phyloP scores from a whole-genome alignment of 2,113 vertebrate genomes.

The Asarcornis scutulata region DNA sequence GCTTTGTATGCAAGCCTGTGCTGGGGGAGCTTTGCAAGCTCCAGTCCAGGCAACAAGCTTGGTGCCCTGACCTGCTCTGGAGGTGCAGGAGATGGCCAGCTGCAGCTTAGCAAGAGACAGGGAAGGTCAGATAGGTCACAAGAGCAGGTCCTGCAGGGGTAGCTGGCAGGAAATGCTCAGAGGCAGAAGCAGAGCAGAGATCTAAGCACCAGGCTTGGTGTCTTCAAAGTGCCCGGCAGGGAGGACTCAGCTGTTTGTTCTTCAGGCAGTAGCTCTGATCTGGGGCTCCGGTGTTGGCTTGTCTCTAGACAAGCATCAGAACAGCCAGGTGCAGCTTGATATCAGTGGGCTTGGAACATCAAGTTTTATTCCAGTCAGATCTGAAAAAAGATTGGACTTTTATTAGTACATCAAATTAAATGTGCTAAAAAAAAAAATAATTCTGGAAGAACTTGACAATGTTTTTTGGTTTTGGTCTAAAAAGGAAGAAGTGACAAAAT shows the following conservation, averaged over 20 bases:
- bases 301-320: neutral
- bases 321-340: neutral
- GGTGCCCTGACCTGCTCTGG: neutral
- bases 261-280: neutral
- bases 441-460: neutral
- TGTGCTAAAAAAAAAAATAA: neutral
- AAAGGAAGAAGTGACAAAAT: neutral
- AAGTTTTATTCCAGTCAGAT: neutral
- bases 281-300: neutral
- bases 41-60: neutral
- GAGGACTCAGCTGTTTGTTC: neutral
- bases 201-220: neutral
- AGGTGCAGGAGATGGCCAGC: neutral
- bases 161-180: neutral
- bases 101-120: neutral
- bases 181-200: neutral
- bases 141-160: neutral
- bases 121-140: neutral
- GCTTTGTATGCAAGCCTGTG: neutral
- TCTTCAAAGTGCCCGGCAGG: neutral
- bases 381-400: neutral
- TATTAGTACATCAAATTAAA: neutral
- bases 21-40: neutral
- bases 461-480: neutral
- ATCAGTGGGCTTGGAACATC: neutral